Percentiles rank a stretch among this genome's conserved stretches.
Conservation (phyloP, 2,888 invertebrate genomes). For the Eudasyphora cyanicolor region DNA sequence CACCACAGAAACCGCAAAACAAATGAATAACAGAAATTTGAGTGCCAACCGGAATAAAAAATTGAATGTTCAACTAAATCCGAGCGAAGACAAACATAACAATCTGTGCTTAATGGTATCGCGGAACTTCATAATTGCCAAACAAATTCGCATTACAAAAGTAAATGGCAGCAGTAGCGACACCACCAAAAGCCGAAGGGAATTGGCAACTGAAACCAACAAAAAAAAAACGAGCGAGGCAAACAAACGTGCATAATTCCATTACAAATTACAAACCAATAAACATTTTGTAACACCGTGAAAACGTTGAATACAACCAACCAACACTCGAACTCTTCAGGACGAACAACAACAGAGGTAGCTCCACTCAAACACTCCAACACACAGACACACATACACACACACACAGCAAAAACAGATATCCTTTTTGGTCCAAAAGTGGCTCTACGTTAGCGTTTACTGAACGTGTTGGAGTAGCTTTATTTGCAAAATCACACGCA, state of each 20-base stretch:
- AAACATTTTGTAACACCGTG: conserved; percentile 38
- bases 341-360: conserved; percentile 40
- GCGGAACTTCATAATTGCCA: conserved; percentile 52
- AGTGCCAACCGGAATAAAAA: neutral
- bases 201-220: neutral
- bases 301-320: too few relatives aligned
- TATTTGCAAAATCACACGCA: conserved; percentile 36
- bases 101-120: conserved; percentile 34
- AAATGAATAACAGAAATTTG: conserved; percentile 19
- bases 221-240: neutral
- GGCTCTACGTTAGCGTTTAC: neutral
- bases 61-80: conserved; percentile 16
- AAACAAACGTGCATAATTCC: conserved; percentile 51
- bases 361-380: conserved; percentile 36
- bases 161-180: conserved; percentile 10
- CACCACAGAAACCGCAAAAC: neutral
- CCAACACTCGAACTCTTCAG: conserved; percentile 34
- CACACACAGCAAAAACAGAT: neutral
- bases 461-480: conserved; percentile 26
- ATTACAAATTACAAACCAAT: conserved; percentile 59
- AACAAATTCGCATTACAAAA: conserved; percentile 33
- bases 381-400: conserved; percentile 11
- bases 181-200: too few relatives aligned
- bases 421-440: neutral
- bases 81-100: neutral